phyloP scores from a whole-genome alignment of 1,140 invertebrate genomes.

The Drosophila mojavensis region DNA sequence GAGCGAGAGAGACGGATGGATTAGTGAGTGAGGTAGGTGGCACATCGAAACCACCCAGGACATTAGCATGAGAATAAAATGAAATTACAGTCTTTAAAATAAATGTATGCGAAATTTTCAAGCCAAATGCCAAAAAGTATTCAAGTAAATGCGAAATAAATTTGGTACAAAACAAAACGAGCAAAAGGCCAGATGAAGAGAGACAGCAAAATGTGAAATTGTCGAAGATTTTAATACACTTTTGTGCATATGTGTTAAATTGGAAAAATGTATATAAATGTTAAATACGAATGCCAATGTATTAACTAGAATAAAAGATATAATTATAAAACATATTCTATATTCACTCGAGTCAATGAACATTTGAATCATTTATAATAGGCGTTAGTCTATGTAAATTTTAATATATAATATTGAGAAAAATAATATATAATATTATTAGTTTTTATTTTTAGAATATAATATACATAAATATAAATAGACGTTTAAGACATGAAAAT shows the following conservation, averaged over 20 bases:
- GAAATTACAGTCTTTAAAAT: slow-evolving; percentile 82
- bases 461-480: too few relatives aligned
- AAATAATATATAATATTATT: too few relatives aligned
- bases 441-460: too few relatives aligned
- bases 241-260: neutral
- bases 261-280: neutral
- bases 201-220: neutral
- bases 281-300: too few relatives aligned
- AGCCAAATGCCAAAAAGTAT: slow-evolving; percentile 73
- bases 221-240: slow-evolving; percentile 1
- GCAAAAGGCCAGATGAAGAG: slow-evolving; percentile 15
- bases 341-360: too few relatives aligned
- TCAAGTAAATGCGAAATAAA: slow-evolving; percentile 81
- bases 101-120: slow-evolving; percentile 78
- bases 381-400: too few relatives aligned
- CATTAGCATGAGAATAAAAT: slow-evolving; percentile 78
- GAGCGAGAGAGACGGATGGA: neutral
- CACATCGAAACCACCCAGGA: slow-evolving; percentile 16
- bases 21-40: neutral
- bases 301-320: too few relatives aligned
- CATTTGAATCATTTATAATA: too few relatives aligned
- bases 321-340: too few relatives aligned
- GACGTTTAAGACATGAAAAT: neutral
- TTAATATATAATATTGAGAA: too few relatives aligned
- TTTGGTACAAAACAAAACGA: slow-evolving; percentile 72